phyloP scores from a whole-genome alignment of 2,888 invertebrate genomes.

The Chaitophorus viminalis region DNA sequence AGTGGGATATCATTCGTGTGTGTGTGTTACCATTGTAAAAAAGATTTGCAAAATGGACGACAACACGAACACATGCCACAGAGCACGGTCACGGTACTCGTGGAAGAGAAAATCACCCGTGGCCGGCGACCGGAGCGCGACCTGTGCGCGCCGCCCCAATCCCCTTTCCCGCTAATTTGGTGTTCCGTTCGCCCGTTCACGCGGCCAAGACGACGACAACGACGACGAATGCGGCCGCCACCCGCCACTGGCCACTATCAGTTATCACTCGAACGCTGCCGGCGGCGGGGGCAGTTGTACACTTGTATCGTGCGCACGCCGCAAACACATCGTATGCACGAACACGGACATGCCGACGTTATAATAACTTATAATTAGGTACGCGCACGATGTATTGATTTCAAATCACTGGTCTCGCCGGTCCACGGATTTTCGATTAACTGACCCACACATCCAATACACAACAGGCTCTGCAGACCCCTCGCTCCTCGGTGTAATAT shows the following conservation, averaged over 20 bases:
- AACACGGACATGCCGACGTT: too few relatives aligned
- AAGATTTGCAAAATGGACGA: constrained; percentile 74
- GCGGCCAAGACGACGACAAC: not conserved
- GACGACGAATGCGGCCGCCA: not conserved
- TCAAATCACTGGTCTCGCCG: too few relatives aligned
- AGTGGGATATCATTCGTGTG: constrained; percentile 49
- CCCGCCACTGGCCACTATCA: too few relatives aligned
- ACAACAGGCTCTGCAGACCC: too few relatives aligned
- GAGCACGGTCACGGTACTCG: constrained; percentile 64
- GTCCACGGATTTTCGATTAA: too few relatives aligned
- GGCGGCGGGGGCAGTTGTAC: too few relatives aligned
- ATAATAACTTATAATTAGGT: too few relatives aligned
- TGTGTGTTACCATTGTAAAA: constrained; percentile 54
- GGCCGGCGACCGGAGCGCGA: constrained; percentile 10
- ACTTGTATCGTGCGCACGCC: too few relatives aligned
- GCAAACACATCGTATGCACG: too few relatives aligned
- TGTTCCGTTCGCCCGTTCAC: not conserved
- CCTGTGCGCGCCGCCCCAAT: not conserved
- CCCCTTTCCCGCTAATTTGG: not conserved
- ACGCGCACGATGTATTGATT: too few relatives aligned
- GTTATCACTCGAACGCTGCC: not conserved
- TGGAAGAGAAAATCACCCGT: constrained; percentile 40
- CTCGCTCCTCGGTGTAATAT: too few relatives aligned
- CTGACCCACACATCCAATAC: too few relatives aligned
- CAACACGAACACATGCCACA: constrained; percentile 76